phyloP scores from a whole-genome alignment of 2,888 invertebrate genomes.

The Latrodectus elegans region DNA sequence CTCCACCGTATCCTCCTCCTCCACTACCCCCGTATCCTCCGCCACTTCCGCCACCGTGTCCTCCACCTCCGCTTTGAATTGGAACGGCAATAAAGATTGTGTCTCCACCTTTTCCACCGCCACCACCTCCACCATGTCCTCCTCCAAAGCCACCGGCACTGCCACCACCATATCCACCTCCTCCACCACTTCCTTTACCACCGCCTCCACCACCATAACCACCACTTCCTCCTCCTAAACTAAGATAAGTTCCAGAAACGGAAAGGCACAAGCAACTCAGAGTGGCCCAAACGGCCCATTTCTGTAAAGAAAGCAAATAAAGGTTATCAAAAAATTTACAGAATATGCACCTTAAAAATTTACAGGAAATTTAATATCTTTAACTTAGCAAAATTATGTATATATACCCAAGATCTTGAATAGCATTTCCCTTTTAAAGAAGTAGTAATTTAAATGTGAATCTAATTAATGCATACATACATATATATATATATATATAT shows the following conservation, averaged over 20 bases:
- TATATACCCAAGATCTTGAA: too few relatives aligned
- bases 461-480: too few relatives aligned
- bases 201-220: slow-evolving; percentile 9
- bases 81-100: too few relatives aligned
- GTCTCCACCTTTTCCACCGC: neutral
- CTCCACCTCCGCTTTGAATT: neutral
- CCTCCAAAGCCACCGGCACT: neutral
- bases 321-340: too few relatives aligned
- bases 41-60: neutral
- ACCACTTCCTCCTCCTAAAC: slow-evolving; percentile 15
- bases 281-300: slow-evolving; percentile 25
- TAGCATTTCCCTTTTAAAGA: too few relatives aligned
- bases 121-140: neutral
- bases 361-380: too few relatives aligned
- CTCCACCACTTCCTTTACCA: neutral
- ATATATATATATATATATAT: too few relatives aligned
- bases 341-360: too few relatives aligned
- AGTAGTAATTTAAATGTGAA: too few relatives aligned
- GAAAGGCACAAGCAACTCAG: slow-evolving; percentile 27
- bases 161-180: neutral
- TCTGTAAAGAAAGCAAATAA: neutral
- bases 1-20: neutral
- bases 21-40: neutral
- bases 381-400: too few relatives aligned
- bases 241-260: slow-evolving; percentile 9